Evolutionary conservation across 2,888 invertebrate genomes (phyloP), one percentile per base, ranked within the genome.

Genomic region (Silvanus unidentatus): DNA sequence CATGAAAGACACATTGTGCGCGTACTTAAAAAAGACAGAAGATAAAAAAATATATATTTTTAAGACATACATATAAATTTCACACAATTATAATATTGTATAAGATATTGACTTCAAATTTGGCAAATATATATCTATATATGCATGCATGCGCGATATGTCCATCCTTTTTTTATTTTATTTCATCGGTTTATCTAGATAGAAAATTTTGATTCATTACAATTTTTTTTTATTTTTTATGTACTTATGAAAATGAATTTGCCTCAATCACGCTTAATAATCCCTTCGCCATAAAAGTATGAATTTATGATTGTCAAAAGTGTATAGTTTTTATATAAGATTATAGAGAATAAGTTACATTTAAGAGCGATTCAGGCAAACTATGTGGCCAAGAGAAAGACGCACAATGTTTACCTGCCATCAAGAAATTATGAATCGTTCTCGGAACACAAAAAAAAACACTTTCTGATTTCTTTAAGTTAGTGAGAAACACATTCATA

Each of bases 21-120:
- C 63, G 49, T 53, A 65, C 60, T 57, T 57, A 60, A 65, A 62
- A 64, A 57, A 47, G 55, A 53, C 45, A 58, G 44, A 58, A 60
- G 54, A 60, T 65, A 65, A 67, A 68, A 69, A 69, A 68, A 68
- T 68, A 67, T 63, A 66, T 64, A 68, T 5, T 77, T 76, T 76
- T 52, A 57, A 62, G 76, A 77, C 76, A 77, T 76, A 77, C 75
- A 72, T 16, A 15, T 15, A 11, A 37, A 12, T 32, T 73, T 73
- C 65, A 69, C 63, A 64, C 59, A 58, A 54, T 54, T 57, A 54
- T 60, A 60, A 58, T 63, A 62, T 67, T 68, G 67, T 71, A 72
- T 37, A 37, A 32, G 68, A 79, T 80, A 79, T 79, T 79, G 79
- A 80, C 80, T 79, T 79, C 76, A 73, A 69, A 78, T 80, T 80